Evolutionary conservation across 2,797 vertebrate species (phyloP).

Genomic region (Microcaecilia unicolor): DNA sequence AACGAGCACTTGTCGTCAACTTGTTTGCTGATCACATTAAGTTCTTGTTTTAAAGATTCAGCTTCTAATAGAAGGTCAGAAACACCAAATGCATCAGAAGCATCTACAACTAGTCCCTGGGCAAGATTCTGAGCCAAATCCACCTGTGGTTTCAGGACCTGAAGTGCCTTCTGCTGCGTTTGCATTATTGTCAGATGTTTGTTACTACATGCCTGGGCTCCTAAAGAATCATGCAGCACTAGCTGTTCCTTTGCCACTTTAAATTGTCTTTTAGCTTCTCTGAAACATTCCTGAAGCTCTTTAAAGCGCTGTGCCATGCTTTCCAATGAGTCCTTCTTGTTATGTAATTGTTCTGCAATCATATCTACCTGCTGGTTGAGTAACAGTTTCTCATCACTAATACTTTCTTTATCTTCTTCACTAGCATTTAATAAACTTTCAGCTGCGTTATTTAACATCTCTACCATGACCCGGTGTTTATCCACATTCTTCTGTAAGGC

Average conservation of each 20-base stretch:
- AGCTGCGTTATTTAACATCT: conserved; percentile 71
- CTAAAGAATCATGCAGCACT: conserved; percentile 63
- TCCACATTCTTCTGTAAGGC: conserved; percentile 85
- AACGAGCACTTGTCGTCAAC: conserved; percentile 74
- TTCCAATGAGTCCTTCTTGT: conserved; percentile 77
- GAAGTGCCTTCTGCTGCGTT: conserved; percentile 81
- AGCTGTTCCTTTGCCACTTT: conserved; percentile 73
- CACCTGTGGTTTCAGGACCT: conserved; percentile 66
- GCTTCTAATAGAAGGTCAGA: conserved; percentile 76
- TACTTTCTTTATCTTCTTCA: conserved; percentile 63
- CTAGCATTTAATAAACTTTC: conserved; percentile 72
- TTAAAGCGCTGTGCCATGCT: conserved; percentile 75
- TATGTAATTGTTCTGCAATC: conserved; percentile 69
- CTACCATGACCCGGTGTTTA: conserved; percentile 77
- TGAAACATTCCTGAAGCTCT: conserved; percentile 78
- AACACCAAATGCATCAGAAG: conserved; percentile 73
- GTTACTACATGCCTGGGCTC: conserved; percentile 77
- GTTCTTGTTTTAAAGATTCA: conserved; percentile 72
- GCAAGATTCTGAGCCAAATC: conserved; percentile 71
- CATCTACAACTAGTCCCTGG: conserved; percentile 72
- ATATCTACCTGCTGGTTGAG: conserved; percentile 66
- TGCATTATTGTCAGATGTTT: conserved; percentile 86
- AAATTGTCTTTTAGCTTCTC: conserved; percentile 71
- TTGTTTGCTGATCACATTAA: conserved; percentile 56
- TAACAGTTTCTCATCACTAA: conserved; percentile 63